Percentiles rank a stretch among this genome's conserved stretches.
Evolutionary conservation across 2,888 invertebrate species (phyloP).

Genomic region (Synanthedon vespiformis): DNA sequence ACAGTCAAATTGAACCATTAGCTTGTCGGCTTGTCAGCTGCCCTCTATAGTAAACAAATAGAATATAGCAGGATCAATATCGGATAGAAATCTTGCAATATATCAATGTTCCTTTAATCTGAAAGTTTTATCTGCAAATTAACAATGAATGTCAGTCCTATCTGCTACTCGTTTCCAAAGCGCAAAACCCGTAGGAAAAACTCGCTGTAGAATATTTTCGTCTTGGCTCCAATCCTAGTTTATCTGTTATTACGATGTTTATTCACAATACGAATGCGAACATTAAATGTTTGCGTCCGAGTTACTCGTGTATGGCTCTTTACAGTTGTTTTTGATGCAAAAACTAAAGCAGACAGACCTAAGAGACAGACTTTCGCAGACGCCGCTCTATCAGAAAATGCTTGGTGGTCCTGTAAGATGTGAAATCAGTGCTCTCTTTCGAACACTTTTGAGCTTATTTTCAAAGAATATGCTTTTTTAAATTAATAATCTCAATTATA

Average conservation of each 20-base stretch:
- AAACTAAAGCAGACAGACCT: conserved; percentile 4
- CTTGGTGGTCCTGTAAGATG: too few species aligned
- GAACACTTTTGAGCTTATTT: too few species aligned
- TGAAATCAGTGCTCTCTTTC: too few species aligned
- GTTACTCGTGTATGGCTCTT: conserved; percentile 47
- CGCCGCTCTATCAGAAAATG: too few species aligned
- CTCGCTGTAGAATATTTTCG: conserved; percentile 69
- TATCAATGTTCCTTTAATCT: conserved; percentile 17
- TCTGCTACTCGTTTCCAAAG: conserved; percentile 63
- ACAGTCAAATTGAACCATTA: too few species aligned
- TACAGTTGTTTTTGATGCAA: conserved; percentile 25
- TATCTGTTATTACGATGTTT: conserved; percentile 71
- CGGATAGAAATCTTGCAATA: conserved; percentile 4
- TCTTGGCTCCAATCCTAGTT: conserved; percentile 71
- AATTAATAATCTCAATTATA: too few species aligned
- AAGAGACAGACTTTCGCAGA: too few species aligned
- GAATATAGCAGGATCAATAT: too few species aligned
- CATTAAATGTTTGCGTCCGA: conserved; percentile 62
- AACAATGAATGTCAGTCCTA: conserved; percentile 46
- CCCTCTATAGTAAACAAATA: too few species aligned
- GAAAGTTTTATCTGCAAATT: conserved; percentile 34
- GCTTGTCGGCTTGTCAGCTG: too few species aligned
- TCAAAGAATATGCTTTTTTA: too few species aligned
- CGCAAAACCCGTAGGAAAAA: conserved; percentile 68
- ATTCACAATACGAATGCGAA: conserved; percentile 69